Conservation (phyloP, 2,888 invertebrate species). For the Arge pagana region DNA sequence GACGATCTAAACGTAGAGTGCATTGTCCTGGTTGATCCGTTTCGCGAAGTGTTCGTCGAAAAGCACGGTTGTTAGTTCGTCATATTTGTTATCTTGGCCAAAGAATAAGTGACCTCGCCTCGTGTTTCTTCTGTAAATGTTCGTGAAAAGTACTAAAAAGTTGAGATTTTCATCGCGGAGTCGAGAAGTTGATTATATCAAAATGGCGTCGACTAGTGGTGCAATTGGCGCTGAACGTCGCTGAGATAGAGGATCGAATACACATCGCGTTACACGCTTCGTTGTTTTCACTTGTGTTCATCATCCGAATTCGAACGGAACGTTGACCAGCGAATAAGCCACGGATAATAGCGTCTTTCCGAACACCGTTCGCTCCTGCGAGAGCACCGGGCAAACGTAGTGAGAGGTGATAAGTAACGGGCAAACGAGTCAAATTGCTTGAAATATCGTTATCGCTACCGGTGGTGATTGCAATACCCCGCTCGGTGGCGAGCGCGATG, state of each 20-base stretch:
- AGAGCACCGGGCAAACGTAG: background rate
- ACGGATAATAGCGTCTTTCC: slow-evolving; percentile 11
- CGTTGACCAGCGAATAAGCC: background rate
- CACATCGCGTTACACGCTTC: slow-evolving; percentile 30
- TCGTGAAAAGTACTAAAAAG: too few relatives aligned
- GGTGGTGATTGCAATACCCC: slow-evolving; percentile 20
- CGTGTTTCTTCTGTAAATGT: too few relatives aligned
- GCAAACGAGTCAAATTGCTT: background rate
- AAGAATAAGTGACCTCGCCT: too few relatives aligned
- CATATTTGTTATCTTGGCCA: too few relatives aligned
- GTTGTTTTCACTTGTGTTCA: slow-evolving; percentile 36
- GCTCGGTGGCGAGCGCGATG: too few relatives aligned
- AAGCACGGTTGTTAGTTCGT: too few relatives aligned
- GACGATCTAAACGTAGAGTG: too few relatives aligned
- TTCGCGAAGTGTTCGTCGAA: too few relatives aligned
- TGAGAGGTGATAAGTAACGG: background rate
- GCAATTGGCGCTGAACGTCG: slow-evolving; percentile 44
- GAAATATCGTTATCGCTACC: slow-evolving; percentile 21
- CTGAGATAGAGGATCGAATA: slow-evolving; percentile 25
- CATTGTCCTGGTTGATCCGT: too few relatives aligned
- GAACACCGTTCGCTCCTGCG: slow-evolving; percentile 14
- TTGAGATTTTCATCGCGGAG: too few relatives aligned
- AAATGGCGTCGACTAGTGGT: slow-evolving; percentile 55
- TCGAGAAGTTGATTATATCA: slow-evolving; percentile 24
- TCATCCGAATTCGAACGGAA: background rate